Conservation (phyloP, 2,888 invertebrate genomes). For the Sericinus montela region DNA sequence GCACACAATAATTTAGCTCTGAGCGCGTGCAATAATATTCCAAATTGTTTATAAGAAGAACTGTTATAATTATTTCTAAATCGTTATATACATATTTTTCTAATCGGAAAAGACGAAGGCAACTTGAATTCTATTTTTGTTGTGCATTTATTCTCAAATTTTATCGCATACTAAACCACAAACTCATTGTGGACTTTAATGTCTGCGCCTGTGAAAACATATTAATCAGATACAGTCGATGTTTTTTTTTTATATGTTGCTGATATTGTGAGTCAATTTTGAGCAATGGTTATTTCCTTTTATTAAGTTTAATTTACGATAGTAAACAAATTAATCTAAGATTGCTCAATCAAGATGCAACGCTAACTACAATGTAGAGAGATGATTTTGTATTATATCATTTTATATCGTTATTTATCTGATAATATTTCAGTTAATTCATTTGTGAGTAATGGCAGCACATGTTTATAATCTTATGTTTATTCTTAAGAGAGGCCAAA, state of each 20-base stretch:
- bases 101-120: constrained; percentile 74
- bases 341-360: constrained; percentile 77
- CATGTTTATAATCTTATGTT: constrained; percentile 73
- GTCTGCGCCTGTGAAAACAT: constrained; percentile 60
- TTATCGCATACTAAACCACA: constrained; percentile 58
- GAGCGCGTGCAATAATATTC: constrained; percentile 77
- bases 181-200: constrained; percentile 71
- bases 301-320: constrained; percentile 72
- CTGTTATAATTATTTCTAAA: constrained; percentile 75
- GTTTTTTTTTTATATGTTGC: constrained; percentile 65
- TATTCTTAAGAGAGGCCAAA: constrained; percentile 78
- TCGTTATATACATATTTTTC: constrained; percentile 75
- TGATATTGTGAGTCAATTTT: constrained; percentile 76
- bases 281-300: constrained; percentile 72
- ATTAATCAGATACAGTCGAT: constrained; percentile 55
- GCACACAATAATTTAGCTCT: constrained; percentile 70
- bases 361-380: constrained; percentile 72
- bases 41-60: constrained; percentile 70
- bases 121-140: constrained; percentile 75
- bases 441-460: constrained; percentile 77
- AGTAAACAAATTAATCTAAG: constrained; percentile 70
- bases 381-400: constrained; percentile 67
- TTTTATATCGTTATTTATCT: constrained; percentile 70
- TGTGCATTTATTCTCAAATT: constrained; percentile 77
- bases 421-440: constrained; percentile 69